Base-by-base conservation (phyloP, 2,888 invertebrate genomes). In the Drosophila parthenogenetica region DNA sequence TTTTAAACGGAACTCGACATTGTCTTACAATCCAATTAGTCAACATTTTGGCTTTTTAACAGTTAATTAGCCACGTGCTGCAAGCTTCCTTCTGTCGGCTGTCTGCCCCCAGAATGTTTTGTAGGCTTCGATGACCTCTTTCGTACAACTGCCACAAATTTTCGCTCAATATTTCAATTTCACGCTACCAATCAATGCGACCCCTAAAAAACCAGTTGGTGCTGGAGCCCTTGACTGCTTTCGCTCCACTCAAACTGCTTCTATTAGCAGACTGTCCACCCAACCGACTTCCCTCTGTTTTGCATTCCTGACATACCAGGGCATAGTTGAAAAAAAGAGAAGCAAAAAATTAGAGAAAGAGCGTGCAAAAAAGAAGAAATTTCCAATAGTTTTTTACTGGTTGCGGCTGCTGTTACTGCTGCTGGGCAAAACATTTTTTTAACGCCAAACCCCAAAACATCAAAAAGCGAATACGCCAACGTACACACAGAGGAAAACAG, bases 391-490 rank as follows among this genome's bases (percentile, higher is more conserved):
- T 83, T 82, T 83, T 86, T 79, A 60, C 67, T 74, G 46, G 55
- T 43, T 58, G 63, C 49, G 60, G 59, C 72, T 50, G 53, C 29
- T 49, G 48, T n/a, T 37, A 58, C 55, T 55, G 66, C 79, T 73
- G 61, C 46, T 57, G 87, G 79, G 64, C 81, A 82, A 84, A 79
- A 87, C 74, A 87, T 83, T 83, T 83, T 82, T 63, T 43, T 77
- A 83, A 73, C 86, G 72, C 75, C 77, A 77, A 85, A 73, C 83
- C 78, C 86, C 86, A 86, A 83, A 83, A 88, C 83, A 83, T 83
- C 83, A 83, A 83, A 83, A 83, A 83, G 83, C 86, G 72, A 88
- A 69, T 62, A 62, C 79, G 68, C 78, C 64, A 67, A 65, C 69
- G 63, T 39, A 53, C 49, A 59, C 46, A 43, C 43, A 68, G 50